Evolutionary conservation across 2,113 vertebrate species (phyloP).

Genomic region (Hystrix brachyura): DNA sequence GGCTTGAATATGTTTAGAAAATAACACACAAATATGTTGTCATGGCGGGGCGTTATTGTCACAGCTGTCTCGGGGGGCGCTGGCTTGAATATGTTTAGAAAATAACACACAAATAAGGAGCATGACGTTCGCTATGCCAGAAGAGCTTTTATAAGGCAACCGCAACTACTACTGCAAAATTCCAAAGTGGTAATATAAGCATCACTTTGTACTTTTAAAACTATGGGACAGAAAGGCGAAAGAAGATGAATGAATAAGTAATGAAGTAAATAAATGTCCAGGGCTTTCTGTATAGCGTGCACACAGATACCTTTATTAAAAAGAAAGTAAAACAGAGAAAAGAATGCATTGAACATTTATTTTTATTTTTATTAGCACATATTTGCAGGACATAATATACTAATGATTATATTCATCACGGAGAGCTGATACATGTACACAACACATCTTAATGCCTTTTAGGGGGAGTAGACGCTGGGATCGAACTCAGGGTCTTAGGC

Average conservation of each 20-base stretch:
- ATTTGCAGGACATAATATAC: not conserved
- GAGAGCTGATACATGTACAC: not conserved
- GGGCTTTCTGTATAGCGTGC: not conserved
- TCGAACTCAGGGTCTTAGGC: too few relatives aligned
- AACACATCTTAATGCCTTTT: not conserved
- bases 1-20: conserved; percentile 71
- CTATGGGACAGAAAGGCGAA: not conserved
- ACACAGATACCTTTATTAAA: not conserved
- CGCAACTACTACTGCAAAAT: conserved; percentile 1
- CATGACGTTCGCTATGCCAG: conserved; percentile 7
- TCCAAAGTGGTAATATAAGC: not conserved
- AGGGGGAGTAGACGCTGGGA: too few relatives aligned
- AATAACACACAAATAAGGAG: conserved; percentile 57
- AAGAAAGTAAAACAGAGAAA: conserved; percentile 7
- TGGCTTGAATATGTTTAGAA: conserved; percentile 70
- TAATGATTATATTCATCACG: not conserved
- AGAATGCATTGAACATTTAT: not conserved
- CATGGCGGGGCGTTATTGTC: conserved; percentile 72
- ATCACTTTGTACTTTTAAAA: conserved; percentile 57
- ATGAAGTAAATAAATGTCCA: not conserved
- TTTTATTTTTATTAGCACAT: not conserved
- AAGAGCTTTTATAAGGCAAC: conserved; percentile 37
- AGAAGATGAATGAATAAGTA: conserved; percentile 50
- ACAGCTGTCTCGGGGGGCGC: conserved; percentile 69
- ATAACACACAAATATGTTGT: conserved; percentile 69